Conservation (phyloP, 2,888 invertebrate species). For the Tipula vernalis region DNA sequence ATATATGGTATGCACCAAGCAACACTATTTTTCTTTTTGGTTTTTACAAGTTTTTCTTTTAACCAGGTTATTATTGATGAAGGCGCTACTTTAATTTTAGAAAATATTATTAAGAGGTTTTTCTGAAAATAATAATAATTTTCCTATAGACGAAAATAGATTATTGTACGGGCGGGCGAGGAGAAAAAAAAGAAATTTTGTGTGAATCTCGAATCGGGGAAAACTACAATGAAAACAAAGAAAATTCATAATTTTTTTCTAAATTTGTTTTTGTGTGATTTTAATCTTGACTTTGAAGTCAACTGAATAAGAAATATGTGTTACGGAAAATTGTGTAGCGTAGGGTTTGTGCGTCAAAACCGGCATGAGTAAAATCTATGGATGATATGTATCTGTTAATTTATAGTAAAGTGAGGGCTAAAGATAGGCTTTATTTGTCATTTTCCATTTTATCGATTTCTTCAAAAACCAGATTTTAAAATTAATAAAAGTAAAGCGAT, state of each 20-base stretch:
- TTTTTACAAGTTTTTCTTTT: not conserved
- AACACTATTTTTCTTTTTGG: too few species aligned
- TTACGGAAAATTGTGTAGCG: not conserved
- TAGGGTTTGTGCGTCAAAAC: not conserved
- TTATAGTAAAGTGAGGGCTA: too few species aligned
- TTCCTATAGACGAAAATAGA: not conserved
- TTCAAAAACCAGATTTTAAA: too few species aligned
- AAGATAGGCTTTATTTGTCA: too few species aligned
- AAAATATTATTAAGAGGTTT: not conserved
- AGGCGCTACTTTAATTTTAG: not conserved
- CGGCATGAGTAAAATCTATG: not conserved
- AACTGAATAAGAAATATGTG: not conserved
- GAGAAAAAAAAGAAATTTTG: not conserved
- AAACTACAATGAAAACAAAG: not conserved
- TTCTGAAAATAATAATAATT: not conserved
- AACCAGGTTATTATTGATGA: conserved; percentile 4
- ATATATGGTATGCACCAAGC: not conserved
- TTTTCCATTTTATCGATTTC: too few species aligned
- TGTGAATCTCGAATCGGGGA: not conserved
- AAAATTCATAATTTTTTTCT: not conserved
- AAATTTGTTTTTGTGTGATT: not conserved
- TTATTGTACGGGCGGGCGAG: not conserved
- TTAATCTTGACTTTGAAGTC: not conserved
- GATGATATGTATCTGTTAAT: too few species aligned
- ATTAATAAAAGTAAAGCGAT: too few species aligned